phyloP scores from a whole-genome alignment of 2,888 invertebrate species.

The Horisme vitalbata region DNA sequence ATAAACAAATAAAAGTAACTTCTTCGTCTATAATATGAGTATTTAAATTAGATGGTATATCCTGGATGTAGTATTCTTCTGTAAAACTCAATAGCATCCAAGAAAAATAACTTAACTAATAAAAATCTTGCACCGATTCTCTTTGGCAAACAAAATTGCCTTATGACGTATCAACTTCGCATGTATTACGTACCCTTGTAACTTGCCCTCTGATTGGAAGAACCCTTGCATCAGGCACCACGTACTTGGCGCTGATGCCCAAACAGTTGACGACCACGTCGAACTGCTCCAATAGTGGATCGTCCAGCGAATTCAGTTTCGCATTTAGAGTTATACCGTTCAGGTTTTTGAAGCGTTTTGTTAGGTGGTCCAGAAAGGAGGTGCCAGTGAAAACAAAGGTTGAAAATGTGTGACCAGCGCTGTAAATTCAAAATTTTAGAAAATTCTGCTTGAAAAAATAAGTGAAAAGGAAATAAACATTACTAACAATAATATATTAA shows the following conservation, averaged over 20 bases:
- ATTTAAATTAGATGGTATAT: too few species aligned
- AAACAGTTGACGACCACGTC: constrained; percentile 92
- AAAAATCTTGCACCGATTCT: too few species aligned
- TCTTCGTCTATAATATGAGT: too few species aligned
- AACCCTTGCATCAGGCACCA: constrained; percentile 85
- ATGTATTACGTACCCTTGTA: constrained; percentile 69
- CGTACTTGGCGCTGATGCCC: constrained; percentile 85
- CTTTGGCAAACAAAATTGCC: too few species aligned
- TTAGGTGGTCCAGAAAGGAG: constrained; percentile 86
- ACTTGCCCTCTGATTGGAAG: constrained; percentile 90
- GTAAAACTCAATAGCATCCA: too few species aligned
- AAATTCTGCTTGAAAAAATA: not conserved
- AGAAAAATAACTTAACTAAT: too few species aligned
- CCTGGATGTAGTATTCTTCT: too few species aligned
- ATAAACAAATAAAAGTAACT: too few species aligned
- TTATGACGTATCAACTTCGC: too few species aligned
- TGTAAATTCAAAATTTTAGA: constrained; percentile 42
- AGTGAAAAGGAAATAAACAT: not conserved
- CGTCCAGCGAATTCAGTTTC: constrained; percentile 49
- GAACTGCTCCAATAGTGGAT: constrained; percentile 76
- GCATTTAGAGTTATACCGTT: constrained; percentile 83
- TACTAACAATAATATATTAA: too few species aligned
- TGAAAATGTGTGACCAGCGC: constrained; percentile 85
- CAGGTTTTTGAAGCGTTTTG: constrained; percentile 80
- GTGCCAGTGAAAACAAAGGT: constrained; percentile 87